Base-by-base conservation (phyloP, 2,888 invertebrate species). In the Drosophila ochracea region DNA sequence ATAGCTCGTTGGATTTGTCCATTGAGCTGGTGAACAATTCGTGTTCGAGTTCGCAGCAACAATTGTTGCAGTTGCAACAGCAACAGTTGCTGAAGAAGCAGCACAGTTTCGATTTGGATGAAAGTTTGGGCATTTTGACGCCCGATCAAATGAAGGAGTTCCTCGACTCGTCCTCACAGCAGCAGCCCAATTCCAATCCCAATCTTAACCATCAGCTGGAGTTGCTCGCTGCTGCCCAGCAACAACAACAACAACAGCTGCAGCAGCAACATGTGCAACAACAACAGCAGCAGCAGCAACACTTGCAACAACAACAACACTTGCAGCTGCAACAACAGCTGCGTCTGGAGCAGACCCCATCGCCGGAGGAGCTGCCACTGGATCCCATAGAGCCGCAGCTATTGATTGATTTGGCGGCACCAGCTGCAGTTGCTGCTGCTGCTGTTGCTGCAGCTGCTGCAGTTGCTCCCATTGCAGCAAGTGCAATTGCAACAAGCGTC, bases 131-230 rank as follows among this genome's bases (percentile, higher is more conserved):
- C 7, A 97, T 98, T 86, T 94, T 98, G 75, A 97, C 97, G 13
- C 97, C 97, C 0, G 97, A 97, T 93, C 97, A 97, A 93, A 97
- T 98, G 97, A 96, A 97, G 83, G 95, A 96, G 80, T 94, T 96
- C 81, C 93, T 96, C 82, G 95, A 95, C 68, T 95, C 95, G 39
- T 60, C 78, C 1, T 76, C 77, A n/a, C 81, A 80, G 10, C 76
- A 80, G 16, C 28, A 68, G 7, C 28, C 28, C 72, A 76, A 50
- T 21, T 25, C 68, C 0, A 70, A 50, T 39, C 41, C 68, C 3
- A 70, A 43, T 21, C 30, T 60, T 0, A 95, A 95, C 84, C 83
- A 89, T 55, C 89, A 84, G 19, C n/a, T 87, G 55, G 86, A 87
- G 35, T 93, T 95, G 91, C 95, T 84, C 19, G 94, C 60, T 61